These are phyloP conservation scores for Apolygus lucorum DNA, from an alignment of 1,140 invertebrate species.

Conservation along the genomic window DNA sequence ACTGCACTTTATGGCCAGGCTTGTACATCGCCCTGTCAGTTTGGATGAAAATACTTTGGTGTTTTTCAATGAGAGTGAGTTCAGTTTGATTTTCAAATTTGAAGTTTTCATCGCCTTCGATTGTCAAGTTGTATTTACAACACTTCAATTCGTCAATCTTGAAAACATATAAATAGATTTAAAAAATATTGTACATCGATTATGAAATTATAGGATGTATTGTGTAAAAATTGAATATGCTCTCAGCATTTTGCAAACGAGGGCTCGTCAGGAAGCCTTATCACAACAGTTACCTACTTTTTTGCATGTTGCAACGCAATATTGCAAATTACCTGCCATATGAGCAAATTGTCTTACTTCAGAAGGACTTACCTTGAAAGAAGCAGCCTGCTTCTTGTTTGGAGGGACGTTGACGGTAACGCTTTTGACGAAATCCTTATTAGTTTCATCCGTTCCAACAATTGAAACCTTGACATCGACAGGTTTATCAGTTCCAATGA, in stretches of 20 bases:
- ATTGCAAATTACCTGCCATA: too few relatives aligned
- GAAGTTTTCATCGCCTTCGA: constrained; percentile 60
- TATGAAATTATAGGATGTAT: too few relatives aligned
- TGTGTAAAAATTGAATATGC: too few relatives aligned
- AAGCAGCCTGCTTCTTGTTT: constrained; percentile 56
- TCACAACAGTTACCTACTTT: too few relatives aligned
- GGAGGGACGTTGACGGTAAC: constrained; percentile 56
- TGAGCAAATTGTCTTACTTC: too few relatives aligned
- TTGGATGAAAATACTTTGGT: constrained; percentile 83
- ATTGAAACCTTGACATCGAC: constrained; percentile 61
- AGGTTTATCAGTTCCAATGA: constrained; percentile 48
- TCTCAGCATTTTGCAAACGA: too few relatives aligned
- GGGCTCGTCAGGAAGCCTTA: too few relatives aligned
- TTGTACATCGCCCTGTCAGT: constrained; percentile 92
- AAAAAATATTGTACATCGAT: too few relatives aligned
- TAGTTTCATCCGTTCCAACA: constrained; percentile 56
- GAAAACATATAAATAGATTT: constrained; percentile 27
- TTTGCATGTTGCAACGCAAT: too few relatives aligned
- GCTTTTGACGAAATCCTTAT: constrained; percentile 48
- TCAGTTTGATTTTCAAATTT: constrained; percentile 62
- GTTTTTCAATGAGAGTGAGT: constrained; percentile 70
- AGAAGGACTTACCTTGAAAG: constrained; percentile 56
- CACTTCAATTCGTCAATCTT: constrained; percentile 67
- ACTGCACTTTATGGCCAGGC: constrained; percentile 72
- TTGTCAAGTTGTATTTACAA: constrained; percentile 66